These are phyloP conservation scores for Scolopax mira DNA, from an alignment of 2,113 vertebrate species.

Conservation along the genomic window DNA sequence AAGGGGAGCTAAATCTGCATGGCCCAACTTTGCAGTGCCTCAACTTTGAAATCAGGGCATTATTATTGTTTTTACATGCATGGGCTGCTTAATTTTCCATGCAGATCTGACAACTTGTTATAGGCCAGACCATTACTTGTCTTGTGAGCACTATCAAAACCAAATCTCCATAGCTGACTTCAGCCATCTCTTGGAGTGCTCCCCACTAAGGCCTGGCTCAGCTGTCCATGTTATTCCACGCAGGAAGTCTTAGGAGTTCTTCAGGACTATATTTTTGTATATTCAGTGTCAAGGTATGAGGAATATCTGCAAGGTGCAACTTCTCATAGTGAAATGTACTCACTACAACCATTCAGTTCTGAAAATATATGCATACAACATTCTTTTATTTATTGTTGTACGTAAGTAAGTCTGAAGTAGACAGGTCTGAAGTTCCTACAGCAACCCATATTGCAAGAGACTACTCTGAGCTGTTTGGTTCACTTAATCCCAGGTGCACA, in stretches of 20 bases:
- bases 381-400: not conserved
- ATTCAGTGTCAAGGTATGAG: not conserved
- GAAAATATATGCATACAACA: not conserved
- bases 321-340: not conserved
- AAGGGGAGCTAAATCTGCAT: not conserved
- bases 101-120: not conserved
- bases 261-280: not conserved
- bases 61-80: not conserved
- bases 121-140: not conserved
- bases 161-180: not conserved
- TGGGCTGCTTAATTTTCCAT: not conserved
- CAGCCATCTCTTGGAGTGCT: not conserved
- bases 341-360: not conserved
- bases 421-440: not conserved
- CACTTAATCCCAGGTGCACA: fast-evolving
- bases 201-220: not conserved
- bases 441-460: fast-evolving
- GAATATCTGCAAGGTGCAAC: not conserved
- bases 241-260: not conserved
- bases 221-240: not conserved
- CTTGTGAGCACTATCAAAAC: not conserved
- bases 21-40: not conserved
- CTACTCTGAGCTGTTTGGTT: not conserved
- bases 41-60: not conserved
- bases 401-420: not conserved